These are phyloP conservation scores for Crossaster papposus DNA, from an alignment of 53 echinoderm and acorn worm genomes.

Conservation along the genomic window DNA sequence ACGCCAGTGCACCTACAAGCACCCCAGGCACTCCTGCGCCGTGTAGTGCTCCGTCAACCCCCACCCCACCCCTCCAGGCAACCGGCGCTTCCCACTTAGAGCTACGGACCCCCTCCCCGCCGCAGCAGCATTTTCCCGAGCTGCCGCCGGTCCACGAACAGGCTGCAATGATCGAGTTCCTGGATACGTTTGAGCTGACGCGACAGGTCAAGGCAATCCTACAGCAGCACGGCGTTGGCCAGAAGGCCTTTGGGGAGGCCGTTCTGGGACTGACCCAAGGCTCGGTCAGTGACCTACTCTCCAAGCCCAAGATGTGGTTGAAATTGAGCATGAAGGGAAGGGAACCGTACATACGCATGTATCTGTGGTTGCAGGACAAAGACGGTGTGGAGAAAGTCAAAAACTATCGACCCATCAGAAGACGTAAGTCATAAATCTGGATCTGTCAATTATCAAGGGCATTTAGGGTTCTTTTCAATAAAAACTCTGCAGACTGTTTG, in stretches of 20 bases:
- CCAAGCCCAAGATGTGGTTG: slow-evolving; percentile 98
- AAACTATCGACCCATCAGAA: slow-evolving; percentile 83
- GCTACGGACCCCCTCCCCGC: slow-evolving; percentile 64
- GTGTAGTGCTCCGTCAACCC: slow-evolving; percentile 54
- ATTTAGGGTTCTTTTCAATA: too few relatives aligned
- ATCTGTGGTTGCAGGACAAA: slow-evolving; percentile 93
- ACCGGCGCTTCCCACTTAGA: slow-evolving; percentile 53
- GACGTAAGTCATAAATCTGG: slow-evolving; percentile 66
- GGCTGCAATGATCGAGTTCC: slow-evolving; percentile 93
- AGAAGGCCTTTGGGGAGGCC: slow-evolving; percentile 96
- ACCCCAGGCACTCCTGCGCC: slow-evolving; percentile 12
- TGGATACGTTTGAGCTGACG: slow-evolving; percentile 95
- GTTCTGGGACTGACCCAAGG: slow-evolving; percentile 99
- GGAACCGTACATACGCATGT: slow-evolving; percentile 98
- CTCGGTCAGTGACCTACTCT: slow-evolving; percentile 95
- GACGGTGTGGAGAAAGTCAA: slow-evolving; percentile 92
- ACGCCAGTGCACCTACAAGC: neutral
- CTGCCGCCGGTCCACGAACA: slow-evolving; percentile 96
- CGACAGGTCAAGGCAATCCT: slow-evolving; percentile 92
- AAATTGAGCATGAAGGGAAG: slow-evolving; percentile 99
- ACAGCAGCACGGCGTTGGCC: slow-evolving; percentile 90
- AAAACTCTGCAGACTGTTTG: too few relatives aligned
- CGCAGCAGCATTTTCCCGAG: slow-evolving; percentile 78
- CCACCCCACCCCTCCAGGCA: slow-evolving; percentile 56
- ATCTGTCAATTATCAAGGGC: neutral